phyloP scores from a whole-genome alignment of 92 coral and sea anemone species.

The Parazoanthus darwini region DNA sequence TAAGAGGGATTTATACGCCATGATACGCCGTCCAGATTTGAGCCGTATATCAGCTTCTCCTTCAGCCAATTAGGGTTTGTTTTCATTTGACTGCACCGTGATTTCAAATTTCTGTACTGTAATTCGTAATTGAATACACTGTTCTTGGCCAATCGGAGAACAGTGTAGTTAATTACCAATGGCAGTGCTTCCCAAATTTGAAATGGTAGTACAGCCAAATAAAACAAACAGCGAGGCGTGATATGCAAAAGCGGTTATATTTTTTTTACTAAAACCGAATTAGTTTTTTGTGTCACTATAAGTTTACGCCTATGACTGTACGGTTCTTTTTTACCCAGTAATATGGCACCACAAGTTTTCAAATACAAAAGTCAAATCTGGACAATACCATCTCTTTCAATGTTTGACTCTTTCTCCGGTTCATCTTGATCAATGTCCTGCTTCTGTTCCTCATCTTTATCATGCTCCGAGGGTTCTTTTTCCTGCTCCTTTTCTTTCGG shows the following conservation, averaged over 20 bases:
- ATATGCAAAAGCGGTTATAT: too few species aligned
- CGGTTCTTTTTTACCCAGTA: neutral
- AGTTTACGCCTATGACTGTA: neutral
- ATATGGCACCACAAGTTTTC: neutral
- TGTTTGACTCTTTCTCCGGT: slow-evolving; percentile 4
- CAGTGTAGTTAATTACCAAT: neutral
- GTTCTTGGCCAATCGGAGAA: neutral
- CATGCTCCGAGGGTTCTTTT: neutral
- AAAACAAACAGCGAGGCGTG: too few species aligned
- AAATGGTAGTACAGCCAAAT: too few species aligned
- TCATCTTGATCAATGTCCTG: slow-evolving; percentile 11
- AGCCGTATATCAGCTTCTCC: too few species aligned
- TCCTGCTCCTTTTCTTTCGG: slow-evolving; percentile 8
- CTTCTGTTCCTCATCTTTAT: neutral
- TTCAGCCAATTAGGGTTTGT: too few species aligned
- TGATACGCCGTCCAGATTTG: too few species aligned
- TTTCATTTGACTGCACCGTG: too few species aligned
- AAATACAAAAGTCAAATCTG: neutral
- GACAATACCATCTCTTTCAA: slow-evolving; percentile 21
- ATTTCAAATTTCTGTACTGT: too few species aligned
- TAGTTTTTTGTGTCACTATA: neutral
- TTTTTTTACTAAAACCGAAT: too few species aligned
- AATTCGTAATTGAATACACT: neutral
- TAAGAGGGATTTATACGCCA: too few species aligned
- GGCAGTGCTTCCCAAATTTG: too few species aligned